phyloP scores from a whole-genome alignment of 2,797 vertebrate species.

The Sebastes taczanowskii region DNA sequence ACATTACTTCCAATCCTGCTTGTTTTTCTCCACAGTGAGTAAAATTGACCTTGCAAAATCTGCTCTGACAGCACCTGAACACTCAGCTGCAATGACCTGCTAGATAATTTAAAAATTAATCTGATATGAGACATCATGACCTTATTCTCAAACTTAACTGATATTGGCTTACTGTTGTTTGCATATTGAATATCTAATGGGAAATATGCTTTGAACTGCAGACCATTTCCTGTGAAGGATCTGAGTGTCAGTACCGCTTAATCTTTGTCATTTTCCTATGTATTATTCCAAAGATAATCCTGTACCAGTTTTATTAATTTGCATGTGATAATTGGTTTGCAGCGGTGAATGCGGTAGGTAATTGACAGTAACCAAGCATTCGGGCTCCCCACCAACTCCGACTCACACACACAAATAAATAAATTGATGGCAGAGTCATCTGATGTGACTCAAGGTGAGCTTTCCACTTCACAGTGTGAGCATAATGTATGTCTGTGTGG shows the following conservation, averaged over 20 bases:
- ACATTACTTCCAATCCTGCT: neutral
- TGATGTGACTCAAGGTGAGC: conserved; percentile 65
- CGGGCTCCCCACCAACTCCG: conserved; percentile 23
- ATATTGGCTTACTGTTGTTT: conserved; percentile 48
- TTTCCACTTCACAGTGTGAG: conserved; percentile 55
- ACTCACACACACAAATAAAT: conserved; percentile 44
- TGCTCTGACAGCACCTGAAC: neutral
- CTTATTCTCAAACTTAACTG: conserved; percentile 29
- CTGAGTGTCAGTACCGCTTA: conserved; percentile 54
- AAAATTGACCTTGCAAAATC: conserved; percentile 15
- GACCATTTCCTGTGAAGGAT: conserved; percentile 26
- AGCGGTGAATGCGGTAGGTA: conserved; percentile 41
- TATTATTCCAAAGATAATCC: conserved; percentile 64
- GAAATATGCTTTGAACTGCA: conserved; percentile 56
- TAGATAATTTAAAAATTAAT: conserved; percentile 42
- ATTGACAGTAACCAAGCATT: conserved; percentile 54
- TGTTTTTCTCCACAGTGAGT: neutral
- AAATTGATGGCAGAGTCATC: conserved; percentile 48
- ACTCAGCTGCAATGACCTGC: conserved; percentile 17
- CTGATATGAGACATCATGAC: conserved; percentile 32
- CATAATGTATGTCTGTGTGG: conserved; percentile 42
- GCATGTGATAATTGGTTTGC: conserved; percentile 75
- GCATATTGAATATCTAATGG: conserved; percentile 55
- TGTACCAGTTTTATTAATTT: conserved; percentile 65
- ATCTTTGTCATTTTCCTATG: conserved; percentile 49